phyloP scores from a whole-genome alignment of 2,797 vertebrate genomes.

The Chelon auratus region DNA sequence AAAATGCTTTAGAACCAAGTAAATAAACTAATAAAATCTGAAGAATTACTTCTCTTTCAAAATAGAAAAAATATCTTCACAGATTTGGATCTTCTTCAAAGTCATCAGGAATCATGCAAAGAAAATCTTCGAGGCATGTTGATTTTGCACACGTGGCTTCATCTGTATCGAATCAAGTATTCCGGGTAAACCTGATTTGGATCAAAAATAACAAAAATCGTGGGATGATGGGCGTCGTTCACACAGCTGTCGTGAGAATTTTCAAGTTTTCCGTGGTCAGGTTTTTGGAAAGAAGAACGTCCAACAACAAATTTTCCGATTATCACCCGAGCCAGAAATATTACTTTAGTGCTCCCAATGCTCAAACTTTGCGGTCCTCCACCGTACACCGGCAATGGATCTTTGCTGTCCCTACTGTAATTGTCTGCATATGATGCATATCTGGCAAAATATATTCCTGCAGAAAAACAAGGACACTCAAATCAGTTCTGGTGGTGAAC shows the following conservation, averaged over 20 bases:
- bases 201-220: slow-evolving; percentile 90
- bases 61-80: too few species aligned
- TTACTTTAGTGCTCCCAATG: slow-evolving; percentile 70
- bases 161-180: slow-evolving; percentile 89
- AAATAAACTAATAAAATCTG: too few species aligned
- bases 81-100: too few species aligned
- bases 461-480: slow-evolving; percentile 26
- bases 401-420: slow-evolving; percentile 77
- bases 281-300: slow-evolving; percentile 75
- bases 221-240: slow-evolving; percentile 82
- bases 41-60: too few species aligned
- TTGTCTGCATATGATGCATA: slow-evolving; percentile 82
- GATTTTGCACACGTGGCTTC: slow-evolving; percentile 19
- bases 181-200: slow-evolving; percentile 92
- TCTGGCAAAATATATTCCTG: slow-evolving; percentile 91
- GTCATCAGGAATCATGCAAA: too few species aligned
- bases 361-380: slow-evolving; percentile 47
- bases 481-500: not conserved
- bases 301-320: slow-evolving; percentile 85
- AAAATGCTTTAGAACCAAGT: too few species aligned
- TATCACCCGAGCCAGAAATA: slow-evolving; percentile 89
- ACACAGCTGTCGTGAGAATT: slow-evolving; percentile 90
- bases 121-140: not conserved
- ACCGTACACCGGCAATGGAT: slow-evolving; percentile 79
- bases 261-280: slow-evolving; percentile 81